Conservation (phyloP, 2,797 vertebrate species). For the Acipenser transmontanus region DNA sequence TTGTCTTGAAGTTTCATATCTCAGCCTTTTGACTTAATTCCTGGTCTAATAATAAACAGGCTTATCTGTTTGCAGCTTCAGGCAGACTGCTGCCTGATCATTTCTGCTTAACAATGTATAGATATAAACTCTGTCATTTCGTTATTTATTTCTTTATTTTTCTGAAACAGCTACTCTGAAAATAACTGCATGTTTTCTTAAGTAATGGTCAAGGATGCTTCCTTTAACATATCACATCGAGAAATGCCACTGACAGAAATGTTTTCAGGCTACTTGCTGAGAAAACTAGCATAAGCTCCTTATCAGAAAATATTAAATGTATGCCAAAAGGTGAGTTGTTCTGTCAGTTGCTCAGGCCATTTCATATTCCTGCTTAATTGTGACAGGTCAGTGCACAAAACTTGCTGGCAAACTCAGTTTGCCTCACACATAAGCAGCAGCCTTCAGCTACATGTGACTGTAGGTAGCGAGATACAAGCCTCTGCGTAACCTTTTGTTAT, state of each 20-base stretch:
- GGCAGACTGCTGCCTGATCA: conserved; percentile 39
- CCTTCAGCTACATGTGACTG: conserved; percentile 35
- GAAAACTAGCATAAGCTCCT: conserved; percentile 81
- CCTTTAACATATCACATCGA: conserved; percentile 66
- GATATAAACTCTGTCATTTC: conserved; percentile 49
- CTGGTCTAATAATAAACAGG: conserved; percentile 39
- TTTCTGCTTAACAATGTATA: conserved; percentile 35
- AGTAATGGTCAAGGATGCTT: conserved; percentile 64
- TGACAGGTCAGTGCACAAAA: conserved; percentile 72
- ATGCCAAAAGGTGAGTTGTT: conserved; percentile 64
- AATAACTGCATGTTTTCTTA: conserved; percentile 54
- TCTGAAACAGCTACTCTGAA: conserved; percentile 45
- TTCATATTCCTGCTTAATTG: conserved; percentile 62
- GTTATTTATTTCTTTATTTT: conserved; percentile 44
- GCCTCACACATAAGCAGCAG: conserved; percentile 25
- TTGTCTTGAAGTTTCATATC: too few species aligned
- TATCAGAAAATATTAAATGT: conserved; percentile 83
- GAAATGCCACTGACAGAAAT: conserved; percentile 62
- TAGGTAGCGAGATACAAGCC: conserved; percentile 15
- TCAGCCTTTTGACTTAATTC: conserved; percentile 29
- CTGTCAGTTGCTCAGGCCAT: conserved; percentile 73
- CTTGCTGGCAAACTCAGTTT: conserved; percentile 49
- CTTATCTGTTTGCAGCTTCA: conserved; percentile 45
- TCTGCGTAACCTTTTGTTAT: conserved; percentile 9
- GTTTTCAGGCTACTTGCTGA: conserved; percentile 66